Conservation (phyloP, 2,113 vertebrate genomes). For the Ageneiosus marmoratus region DNA sequence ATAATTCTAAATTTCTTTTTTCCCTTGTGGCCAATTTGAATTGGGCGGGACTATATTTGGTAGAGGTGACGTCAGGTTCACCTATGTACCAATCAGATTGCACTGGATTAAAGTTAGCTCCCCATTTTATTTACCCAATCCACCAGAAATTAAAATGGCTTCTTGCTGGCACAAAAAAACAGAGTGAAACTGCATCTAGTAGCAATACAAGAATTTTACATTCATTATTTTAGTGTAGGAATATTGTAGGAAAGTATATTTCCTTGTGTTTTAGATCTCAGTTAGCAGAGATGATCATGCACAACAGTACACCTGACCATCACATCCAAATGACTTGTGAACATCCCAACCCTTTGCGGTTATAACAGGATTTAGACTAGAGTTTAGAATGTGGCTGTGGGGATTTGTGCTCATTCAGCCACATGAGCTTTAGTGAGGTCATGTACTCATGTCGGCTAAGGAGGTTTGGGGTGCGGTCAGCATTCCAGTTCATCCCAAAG, state of each 20-base stretch:
- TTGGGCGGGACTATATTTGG: neutral
- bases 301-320: constrained; percentile 1
- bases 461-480: neutral
- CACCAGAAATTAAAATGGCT: constrained; percentile 1
- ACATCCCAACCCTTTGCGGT: neutral
- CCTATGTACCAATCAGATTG: neutral
- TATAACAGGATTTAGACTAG: neutral
- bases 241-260: neutral
- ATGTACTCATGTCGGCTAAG: neutral
- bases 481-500: neutral
- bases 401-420: no score
- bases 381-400: neutral
- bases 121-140: neutral
- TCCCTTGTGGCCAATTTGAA: neutral
- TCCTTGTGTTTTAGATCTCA: no score
- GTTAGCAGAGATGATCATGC: neutral
- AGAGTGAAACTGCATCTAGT: neutral
- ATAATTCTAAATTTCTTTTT: neutral
- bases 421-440: neutral
- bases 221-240: neutral
- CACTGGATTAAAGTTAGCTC: neutral
- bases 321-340: neutral
- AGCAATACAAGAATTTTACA: neutral
- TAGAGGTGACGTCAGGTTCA: neutral
- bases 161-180: neutral